Evolutionary conservation across 2,113 vertebrate genomes (phyloP).

Genomic region (Seriola rivoliana): DNA sequence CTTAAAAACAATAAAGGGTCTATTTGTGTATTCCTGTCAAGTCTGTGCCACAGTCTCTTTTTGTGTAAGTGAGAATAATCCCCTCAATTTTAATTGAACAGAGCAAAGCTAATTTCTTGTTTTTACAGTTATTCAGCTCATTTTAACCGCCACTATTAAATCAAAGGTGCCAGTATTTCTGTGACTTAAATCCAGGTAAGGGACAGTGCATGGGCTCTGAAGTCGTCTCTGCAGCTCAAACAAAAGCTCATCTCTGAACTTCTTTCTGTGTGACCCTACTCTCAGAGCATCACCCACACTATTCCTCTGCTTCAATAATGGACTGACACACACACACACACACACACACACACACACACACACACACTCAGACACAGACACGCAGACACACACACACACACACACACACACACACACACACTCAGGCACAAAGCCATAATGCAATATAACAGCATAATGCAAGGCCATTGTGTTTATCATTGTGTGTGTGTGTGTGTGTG

Average conservation of each 20-base stretch:
- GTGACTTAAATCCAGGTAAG: slow-evolving; percentile 39
- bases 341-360: slow-evolving; percentile 20
- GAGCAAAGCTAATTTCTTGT: slow-evolving; percentile 13
- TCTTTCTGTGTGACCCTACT: slow-evolving; percentile 49
- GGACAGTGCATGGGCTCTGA: slow-evolving; percentile 30
- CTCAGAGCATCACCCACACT: slow-evolving; percentile 47
- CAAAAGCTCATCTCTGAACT: slow-evolving; percentile 57
- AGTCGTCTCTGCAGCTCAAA: slow-evolving; percentile 56
- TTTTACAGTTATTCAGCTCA: slow-evolving; percentile 13
- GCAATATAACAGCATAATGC: slow-evolving; percentile 54
- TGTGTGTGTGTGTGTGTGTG: slow-evolving; percentile 15
- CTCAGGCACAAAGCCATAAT: slow-evolving; percentile 46
- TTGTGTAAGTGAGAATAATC: not conserved
- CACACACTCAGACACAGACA: slow-evolving; percentile 10
- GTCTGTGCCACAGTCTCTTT: not conserved
- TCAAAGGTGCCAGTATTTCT: slow-evolving; percentile 32
- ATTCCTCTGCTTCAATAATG: slow-evolving; percentile 35
- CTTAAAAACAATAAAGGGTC: not conserved
- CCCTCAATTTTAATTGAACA: slow-evolving; percentile 2
- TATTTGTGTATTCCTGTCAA: slow-evolving; percentile 1
- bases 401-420: slow-evolving; percentile 18
- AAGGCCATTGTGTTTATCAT: slow-evolving; percentile 33
- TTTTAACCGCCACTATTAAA: slow-evolving; percentile 23
- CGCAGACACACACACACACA: slow-evolving; percentile 20
- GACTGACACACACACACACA: slow-evolving; percentile 23